A percentile compares a stretch with the other conserved stretches of the same genome.
phyloP scores from a whole-genome alignment of 2,113 vertebrate species.

The Danionella cerebrum region DNA sequence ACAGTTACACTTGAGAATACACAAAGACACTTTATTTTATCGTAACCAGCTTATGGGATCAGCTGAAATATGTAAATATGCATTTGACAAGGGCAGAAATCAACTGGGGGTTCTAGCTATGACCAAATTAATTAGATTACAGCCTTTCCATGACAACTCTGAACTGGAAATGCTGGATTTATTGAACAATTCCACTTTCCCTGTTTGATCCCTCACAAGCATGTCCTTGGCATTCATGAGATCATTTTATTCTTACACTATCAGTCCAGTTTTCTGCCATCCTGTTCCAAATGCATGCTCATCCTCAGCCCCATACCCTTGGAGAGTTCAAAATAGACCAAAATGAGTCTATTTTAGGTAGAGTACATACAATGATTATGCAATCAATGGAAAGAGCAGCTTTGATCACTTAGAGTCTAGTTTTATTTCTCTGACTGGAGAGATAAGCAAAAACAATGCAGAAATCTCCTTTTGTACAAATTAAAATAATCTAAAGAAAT shows the following conservation, averaged over 20 bases:
- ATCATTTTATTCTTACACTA: background rate
- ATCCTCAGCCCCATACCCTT: background rate
- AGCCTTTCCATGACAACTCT: slow-evolving; percentile 24
- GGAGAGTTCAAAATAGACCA: background rate
- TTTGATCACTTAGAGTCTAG: background rate
- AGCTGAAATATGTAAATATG: slow-evolving; percentile 3
- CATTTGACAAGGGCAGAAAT: slow-evolving; percentile 5
- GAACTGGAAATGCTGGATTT: slow-evolving; percentile 12
- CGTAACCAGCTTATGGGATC: slow-evolving; percentile 1
- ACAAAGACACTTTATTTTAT: background rate
- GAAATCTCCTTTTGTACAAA: background rate
- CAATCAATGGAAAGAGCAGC: background rate
- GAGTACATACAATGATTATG: background rate
- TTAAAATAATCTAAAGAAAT: no score
- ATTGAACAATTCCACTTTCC: slow-evolving; percentile 1
- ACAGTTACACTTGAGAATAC: background rate
- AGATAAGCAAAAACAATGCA: background rate
- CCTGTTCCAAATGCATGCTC: background rate
- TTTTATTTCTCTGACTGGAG: background rate
- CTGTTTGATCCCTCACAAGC: background rate
- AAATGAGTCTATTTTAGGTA: background rate
- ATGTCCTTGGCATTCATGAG: background rate
- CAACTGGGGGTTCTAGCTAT: slow-evolving; percentile 4
- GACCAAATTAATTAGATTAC: slow-evolving; percentile 13
- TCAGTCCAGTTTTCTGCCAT: background rate